Percentiles rank a stretch among this genome's conserved stretches.
Evolutionary conservation across 2,888 invertebrate genomes (phyloP).

Genomic region (Drosophila vallismaia): DNA sequence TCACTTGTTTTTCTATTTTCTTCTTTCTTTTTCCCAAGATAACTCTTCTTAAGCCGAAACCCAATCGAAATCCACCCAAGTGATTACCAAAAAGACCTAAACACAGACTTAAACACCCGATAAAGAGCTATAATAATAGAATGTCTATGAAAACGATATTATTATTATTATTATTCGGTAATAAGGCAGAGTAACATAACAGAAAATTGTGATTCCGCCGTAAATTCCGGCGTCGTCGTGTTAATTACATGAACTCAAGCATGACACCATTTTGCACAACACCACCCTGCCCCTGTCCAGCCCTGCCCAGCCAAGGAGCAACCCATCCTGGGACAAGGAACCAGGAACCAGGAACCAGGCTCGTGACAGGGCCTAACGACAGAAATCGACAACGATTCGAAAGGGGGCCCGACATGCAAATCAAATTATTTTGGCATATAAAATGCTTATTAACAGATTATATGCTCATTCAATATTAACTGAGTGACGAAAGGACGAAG

Average conservation of each 20-base stretch:
- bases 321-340: too few relatives aligned
- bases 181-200: constrained; percentile 33
- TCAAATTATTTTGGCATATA: constrained; percentile 71
- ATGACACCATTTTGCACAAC: constrained; percentile 28
- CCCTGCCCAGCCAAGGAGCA: not conserved
- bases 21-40: too few relatives aligned
- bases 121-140: constrained; percentile 19
- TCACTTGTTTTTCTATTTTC: too few relatives aligned
- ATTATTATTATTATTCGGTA: constrained; percentile 39
- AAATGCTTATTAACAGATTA: constrained; percentile 62
- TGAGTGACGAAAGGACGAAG: constrained; percentile 21
- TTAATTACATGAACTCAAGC: constrained; percentile 46
- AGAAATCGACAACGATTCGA: constrained; percentile 28
- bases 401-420: constrained; percentile 52
- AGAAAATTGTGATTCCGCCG: constrained; percentile 46
- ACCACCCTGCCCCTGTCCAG: not conserved
- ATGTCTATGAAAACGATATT: constrained; percentile 24
- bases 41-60: not conserved
- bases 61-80: not conserved
- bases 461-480: constrained; percentile 46
- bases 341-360: not conserved
- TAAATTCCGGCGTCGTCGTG: constrained; percentile 37
- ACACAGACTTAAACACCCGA: not conserved
- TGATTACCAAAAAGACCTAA: not conserved
- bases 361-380: constrained; percentile 26